Conservation (phyloP, 37 sponge, comb jelly and placozoan genomes). For the Aphrocallistes beatrix region DNA sequence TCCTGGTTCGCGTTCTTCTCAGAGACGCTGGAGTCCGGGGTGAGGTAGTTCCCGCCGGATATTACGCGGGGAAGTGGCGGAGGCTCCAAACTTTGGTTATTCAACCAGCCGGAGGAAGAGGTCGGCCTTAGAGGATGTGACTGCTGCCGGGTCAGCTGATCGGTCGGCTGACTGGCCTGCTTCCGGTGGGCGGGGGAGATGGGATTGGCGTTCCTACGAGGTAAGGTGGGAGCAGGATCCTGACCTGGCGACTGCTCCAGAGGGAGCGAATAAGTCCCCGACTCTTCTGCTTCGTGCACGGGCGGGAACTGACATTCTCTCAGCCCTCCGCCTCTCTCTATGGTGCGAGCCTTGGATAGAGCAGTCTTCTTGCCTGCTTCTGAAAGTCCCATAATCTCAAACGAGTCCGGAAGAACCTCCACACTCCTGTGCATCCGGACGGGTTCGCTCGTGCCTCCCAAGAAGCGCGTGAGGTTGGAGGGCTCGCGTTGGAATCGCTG, state of each 20-base stretch:
- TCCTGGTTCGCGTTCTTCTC: background rate
- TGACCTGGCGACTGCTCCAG: background rate
- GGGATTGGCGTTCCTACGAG: conserved; percentile 12
- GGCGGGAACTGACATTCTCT: background rate
- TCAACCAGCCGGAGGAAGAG: background rate
- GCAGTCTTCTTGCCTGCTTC: background rate
- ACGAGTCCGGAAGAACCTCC: background rate
- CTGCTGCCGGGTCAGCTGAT: background rate
- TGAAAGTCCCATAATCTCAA: background rate
- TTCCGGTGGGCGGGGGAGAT: no score
- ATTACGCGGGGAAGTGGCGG: background rate
- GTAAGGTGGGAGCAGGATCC: background rate
- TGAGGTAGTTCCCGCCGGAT: background rate
- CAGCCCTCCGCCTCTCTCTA: background rate
- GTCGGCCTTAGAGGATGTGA: background rate
- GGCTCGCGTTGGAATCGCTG: background rate
- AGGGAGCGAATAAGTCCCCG: background rate
- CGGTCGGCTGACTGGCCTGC: background rate
- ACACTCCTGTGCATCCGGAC: background rate
- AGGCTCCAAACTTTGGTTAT: background rate
- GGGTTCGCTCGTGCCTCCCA: background rate
- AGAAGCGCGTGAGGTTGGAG: background rate
- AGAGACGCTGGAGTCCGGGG: background rate
- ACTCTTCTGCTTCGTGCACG: background rate
- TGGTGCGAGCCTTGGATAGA: background rate